Conservation (phyloP, 2,113 vertebrate species). For the Phrynosoma blainvillii region DNA sequence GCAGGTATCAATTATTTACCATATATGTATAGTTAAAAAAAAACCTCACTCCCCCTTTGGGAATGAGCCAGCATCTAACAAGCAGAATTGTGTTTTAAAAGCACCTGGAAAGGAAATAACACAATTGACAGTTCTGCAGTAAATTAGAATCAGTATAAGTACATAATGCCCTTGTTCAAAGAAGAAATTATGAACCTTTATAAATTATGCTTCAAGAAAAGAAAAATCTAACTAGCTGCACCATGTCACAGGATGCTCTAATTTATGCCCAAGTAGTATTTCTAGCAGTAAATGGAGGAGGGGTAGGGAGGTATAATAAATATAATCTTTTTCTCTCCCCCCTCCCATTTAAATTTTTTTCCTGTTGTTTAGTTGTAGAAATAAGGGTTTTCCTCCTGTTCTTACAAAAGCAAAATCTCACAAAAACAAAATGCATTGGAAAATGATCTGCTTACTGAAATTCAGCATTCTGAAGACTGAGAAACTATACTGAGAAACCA, state of each 20-base stretch:
- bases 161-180: not conserved
- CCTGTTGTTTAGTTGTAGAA: not conserved
- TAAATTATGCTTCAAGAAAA: not conserved
- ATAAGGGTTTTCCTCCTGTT: not conserved
- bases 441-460: not conserved
- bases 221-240: not conserved
- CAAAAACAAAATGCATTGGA: not conserved
- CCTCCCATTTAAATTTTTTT: not conserved
- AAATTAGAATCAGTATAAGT: not conserved
- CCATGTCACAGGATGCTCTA: not conserved
- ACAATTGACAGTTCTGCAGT: not conserved
- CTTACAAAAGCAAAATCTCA: not conserved
- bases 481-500: not conserved
- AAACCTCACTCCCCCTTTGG: not conserved
- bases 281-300: not conserved
- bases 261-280: not conserved
- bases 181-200: not conserved
- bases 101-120: not conserved
- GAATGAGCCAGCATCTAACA: conserved; percentile 4
- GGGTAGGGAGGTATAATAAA: too few relatives aligned
- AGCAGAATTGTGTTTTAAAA: conserved; percentile 9
- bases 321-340: not conserved
- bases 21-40: conserved; percentile 27
- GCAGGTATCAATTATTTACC: conserved; percentile 38
- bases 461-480: not conserved